Evolutionary conservation across 2,888 invertebrate species (phyloP).

Genomic region (Pammene aurita): DNA sequence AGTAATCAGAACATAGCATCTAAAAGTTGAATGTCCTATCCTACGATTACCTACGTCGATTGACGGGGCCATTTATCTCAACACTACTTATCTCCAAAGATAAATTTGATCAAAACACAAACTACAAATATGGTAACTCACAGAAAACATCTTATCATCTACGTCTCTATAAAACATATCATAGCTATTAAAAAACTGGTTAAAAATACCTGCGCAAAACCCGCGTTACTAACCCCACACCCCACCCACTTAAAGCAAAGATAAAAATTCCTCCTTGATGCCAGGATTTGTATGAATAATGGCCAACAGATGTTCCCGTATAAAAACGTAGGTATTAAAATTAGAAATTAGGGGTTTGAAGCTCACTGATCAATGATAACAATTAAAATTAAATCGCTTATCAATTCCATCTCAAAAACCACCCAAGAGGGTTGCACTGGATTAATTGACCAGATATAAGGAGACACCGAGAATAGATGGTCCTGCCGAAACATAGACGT

Average conservation of each 20-base stretch:
- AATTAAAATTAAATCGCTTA: constrained; percentile 73
- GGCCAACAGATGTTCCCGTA: constrained; percentile 67
- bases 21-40: background rate
- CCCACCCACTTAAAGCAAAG: constrained; percentile 47
- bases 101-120: background rate
- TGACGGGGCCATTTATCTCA: constrained; percentile 9
- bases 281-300: constrained; percentile 71
- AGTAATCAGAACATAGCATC: too few species aligned
- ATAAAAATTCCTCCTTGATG: constrained; percentile 55
- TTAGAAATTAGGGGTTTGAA: constrained; percentile 77
- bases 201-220: constrained; percentile 59
- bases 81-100: background rate
- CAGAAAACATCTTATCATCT: background rate
- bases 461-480: constrained; percentile 8
- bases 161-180: background rate
- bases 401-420: constrained; percentile 66
- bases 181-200: constrained; percentile 57
- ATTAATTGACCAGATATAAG: constrained; percentile 22
- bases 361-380: constrained; percentile 68
- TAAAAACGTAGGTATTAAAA: constrained; percentile 67
- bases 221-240: constrained; percentile 53
- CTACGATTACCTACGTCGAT: background rate
- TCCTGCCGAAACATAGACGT: constrained; percentile 16
- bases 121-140: background rate
- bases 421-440: constrained; percentile 66